Evolutionary conservation across 2,797 vertebrate genomes (phyloP), one percentile per base, ranked within the genome.

Genomic region (Poeciliopsis infans): DNA sequence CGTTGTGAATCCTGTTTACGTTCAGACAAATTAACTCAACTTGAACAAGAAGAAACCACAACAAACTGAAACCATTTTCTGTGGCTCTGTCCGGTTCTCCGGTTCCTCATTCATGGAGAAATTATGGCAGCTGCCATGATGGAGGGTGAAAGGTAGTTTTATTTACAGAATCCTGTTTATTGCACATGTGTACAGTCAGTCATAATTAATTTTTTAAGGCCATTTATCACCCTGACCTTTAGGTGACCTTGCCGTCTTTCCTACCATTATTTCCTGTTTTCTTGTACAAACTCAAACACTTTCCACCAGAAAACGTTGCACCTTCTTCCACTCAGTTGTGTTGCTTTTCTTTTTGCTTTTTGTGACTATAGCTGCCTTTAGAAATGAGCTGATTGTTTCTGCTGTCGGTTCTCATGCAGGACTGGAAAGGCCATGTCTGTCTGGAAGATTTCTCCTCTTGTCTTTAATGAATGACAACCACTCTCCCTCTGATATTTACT

Each of bases 381-480:
- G 36, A 41, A 43, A 41, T 6, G 15, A 16, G 7, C 33, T 1
- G 7, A 10, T 39, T 23, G 4, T 41, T 23, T 10, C 71, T 36
- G 53, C 64, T 82, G 82, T 79, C 82, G 83, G 73, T 23, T 39
- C 61, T 23, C 18, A 23, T 39, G 53, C 73, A 77, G 25, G 69
- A 28, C 81, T 83, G 74, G 89, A 43, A 88, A 89, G 85, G 84
- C 78, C 87, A 75, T 31, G 78, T 84, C 78, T 76, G 69, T 75
- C 83, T 16, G 10, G 41, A 68, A 66, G 16, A 85, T 85, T 85
- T 86, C 78, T 86, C 86, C 88, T 89, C 93, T 94, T 91, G 84
- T 92, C 87, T 92, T 87, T 93, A 94, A 94, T 94, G 88, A 94
- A 94, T 90, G 87, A 92, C 91, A 89, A 91, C 91, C 91, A 89